Conservation (phyloP, 2,797 vertebrate genomes). For the Perdix hodgsoniae region DNA sequence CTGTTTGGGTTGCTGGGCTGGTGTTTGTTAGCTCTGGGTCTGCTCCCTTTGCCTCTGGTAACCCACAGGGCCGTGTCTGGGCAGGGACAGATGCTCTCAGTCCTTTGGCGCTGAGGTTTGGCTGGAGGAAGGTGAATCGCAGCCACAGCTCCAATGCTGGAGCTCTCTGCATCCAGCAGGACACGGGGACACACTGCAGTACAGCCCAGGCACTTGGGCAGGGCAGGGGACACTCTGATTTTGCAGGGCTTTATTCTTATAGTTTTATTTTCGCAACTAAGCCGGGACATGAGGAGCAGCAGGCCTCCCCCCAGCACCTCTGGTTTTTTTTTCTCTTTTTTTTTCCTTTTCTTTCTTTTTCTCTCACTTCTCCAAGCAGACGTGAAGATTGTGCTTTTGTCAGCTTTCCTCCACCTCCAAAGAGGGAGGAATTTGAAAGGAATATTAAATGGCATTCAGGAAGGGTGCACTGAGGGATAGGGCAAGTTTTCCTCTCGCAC, state of each 20-base stretch:
- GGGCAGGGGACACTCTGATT: not conserved
- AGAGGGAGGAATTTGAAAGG: constrained; percentile 33
- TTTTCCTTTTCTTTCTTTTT: not conserved
- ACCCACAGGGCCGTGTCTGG: not conserved
- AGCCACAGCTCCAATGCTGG: not conserved
- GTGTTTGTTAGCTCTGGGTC: not conserved
- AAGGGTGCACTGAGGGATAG: not conserved
- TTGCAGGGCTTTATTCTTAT: not conserved
- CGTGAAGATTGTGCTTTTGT: constrained; percentile 57
- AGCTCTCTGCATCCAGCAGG: not conserved
- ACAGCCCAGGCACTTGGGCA: not conserved
- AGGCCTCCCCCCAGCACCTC: not conserved
- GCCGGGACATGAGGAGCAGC: not conserved
- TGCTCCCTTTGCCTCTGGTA: not conserved
- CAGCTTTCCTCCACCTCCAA: constrained; percentile 52
- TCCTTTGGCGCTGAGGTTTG: not conserved
- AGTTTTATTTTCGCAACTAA: not conserved
- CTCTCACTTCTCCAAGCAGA: not conserved
- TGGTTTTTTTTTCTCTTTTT: not conserved
- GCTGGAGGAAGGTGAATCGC: not conserved
- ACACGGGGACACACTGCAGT: not conserved
- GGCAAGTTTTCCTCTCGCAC: not conserved
- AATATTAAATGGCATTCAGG: constrained; percentile 37
- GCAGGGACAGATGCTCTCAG: not conserved
- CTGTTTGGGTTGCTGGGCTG: not conserved